A percentile compares a stretch with the other conserved stretches of the same genome.
Evolutionary conservation across 2,888 invertebrate species (phyloP).

Genomic region (Unio delphinus): DNA sequence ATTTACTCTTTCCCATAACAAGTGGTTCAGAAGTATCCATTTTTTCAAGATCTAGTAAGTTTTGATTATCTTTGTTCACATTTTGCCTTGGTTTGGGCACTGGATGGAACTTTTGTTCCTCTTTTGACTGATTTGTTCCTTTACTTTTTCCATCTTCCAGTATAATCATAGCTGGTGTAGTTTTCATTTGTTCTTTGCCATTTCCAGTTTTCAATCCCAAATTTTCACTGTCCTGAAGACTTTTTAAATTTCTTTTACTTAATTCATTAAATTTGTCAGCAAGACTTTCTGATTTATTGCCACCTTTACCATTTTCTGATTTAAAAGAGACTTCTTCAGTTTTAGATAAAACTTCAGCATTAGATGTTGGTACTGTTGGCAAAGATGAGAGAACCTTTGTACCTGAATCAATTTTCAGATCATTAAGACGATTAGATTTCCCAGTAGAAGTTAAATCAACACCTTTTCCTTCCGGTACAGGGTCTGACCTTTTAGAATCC

Average conservation of each 20-base stretch:
- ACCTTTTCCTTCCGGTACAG: not conserved
- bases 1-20: constrained; percentile 4
- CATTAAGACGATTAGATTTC: no score
- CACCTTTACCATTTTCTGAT: not conserved
- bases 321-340: not conserved
- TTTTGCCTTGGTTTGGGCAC: constrained; percentile 36
- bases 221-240: not conserved
- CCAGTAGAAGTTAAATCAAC: not conserved
- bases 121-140: not conserved
- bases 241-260: constrained; percentile 28
- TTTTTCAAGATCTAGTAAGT: constrained; percentile 21
- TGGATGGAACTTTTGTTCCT: constrained; percentile 9
- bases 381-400: no score
- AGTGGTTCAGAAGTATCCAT: constrained; percentile 36
- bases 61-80: constrained; percentile 10
- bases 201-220: not conserved
- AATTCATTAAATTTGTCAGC: constrained; percentile 34
- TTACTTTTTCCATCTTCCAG: constrained; percentile 2
- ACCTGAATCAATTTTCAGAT: no score
- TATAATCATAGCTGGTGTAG: not conserved
- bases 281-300: constrained; percentile 13
- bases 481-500: not conserved
- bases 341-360: not conserved
- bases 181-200: constrained; percentile 1
- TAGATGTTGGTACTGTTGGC: no score